These are phyloP conservation scores for Cephus cinctus DNA, from an alignment of 1,140 invertebrate species.

Conservation along the genomic window DNA sequence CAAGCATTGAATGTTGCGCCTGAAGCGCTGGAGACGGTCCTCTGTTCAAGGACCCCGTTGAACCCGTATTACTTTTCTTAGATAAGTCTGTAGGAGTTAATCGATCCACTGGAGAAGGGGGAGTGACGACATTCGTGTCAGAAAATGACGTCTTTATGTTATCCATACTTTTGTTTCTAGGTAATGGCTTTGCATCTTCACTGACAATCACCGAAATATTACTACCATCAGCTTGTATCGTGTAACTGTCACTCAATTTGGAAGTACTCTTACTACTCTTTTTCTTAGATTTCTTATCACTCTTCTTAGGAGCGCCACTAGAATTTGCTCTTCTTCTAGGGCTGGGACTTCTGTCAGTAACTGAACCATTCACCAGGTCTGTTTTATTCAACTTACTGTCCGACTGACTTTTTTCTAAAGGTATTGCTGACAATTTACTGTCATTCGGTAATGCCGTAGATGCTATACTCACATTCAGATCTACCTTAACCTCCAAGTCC, in stretches of 20 bases:
- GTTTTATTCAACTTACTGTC: slow-evolving; percentile 64
- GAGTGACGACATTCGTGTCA: slow-evolving; percentile 17
- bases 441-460: neutral
- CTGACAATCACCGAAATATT: slow-evolving; percentile 42
- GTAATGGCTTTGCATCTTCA: slow-evolving; percentile 34
- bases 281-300: slow-evolving; percentile 49
- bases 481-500: neutral
- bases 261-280: slow-evolving; percentile 47
- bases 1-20: slow-evolving; percentile 55
- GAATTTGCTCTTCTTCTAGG: slow-evolving; percentile 50
- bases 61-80: slow-evolving; percentile 4
- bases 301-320: slow-evolving; percentile 42
- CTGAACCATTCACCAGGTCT: slow-evolving; percentile 27
- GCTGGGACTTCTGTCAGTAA: slow-evolving; percentile 40
- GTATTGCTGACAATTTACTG: slow-evolving; percentile 27
- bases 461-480: neutral
- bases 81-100: neutral
- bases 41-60: slow-evolving; percentile 20
- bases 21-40: slow-evolving; percentile 40
- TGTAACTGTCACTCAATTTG: slow-evolving; percentile 42
- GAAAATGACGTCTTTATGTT: slow-evolving; percentile 36
- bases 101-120: slow-evolving; percentile 12
- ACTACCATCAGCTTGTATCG: slow-evolving; percentile 28
- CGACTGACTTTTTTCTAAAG: slow-evolving; percentile 66
- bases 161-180: slow-evolving; percentile 46